A percentile compares a stretch with the other conserved stretches of the same genome.
These are phyloP conservation scores for Parnassius orleans DNA, from an alignment of 2,888 invertebrate genomes.

Conservation along the genomic window DNA sequence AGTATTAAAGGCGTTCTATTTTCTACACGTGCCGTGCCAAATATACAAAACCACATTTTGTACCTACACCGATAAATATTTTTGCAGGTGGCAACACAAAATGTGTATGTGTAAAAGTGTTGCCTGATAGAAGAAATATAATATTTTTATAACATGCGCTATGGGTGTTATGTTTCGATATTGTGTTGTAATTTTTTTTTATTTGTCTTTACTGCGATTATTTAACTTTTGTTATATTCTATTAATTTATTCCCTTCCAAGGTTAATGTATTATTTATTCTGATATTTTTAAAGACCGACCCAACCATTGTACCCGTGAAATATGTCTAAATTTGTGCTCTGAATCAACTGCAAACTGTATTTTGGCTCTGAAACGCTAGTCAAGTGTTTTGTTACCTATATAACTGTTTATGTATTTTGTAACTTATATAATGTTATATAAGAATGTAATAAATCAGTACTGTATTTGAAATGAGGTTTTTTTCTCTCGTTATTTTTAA, in stretches of 20 bases:
- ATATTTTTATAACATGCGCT: constrained; percentile 21
- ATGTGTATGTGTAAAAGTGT: constrained; percentile 8
- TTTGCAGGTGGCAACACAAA: constrained; percentile 21
- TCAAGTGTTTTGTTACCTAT: constrained; percentile 80
- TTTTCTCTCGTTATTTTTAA: constrained; percentile 35
- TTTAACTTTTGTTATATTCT: not conserved
- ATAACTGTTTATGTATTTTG: constrained; percentile 76
- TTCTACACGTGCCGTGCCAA: constrained; percentile 64
- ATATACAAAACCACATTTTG: constrained; percentile 34
- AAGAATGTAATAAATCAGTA: constrained; percentile 74
- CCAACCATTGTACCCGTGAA: constrained; percentile 5
- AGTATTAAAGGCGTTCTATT: constrained; percentile 52
- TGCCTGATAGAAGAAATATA: constrained; percentile 18
- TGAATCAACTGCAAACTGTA: constrained; percentile 34
- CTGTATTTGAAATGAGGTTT: constrained; percentile 52
- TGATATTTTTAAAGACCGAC: constrained; percentile 11
- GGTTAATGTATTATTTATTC: not conserved
- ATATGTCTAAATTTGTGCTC: constrained; percentile 3
- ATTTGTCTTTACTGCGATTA: constrained; percentile 1
- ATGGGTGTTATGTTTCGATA: not conserved
- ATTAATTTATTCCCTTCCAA: too few species aligned
- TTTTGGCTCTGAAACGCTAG: constrained; percentile 69
- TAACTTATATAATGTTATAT: constrained; percentile 75
- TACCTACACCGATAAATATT: constrained; percentile 22
- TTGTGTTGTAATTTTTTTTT: constrained; percentile 17